Percentiles rank a stretch among this genome's conserved stretches.
Conservation (phyloP, 2,888 invertebrate genomes). For the Petrolisthes cinctipes region DNA sequence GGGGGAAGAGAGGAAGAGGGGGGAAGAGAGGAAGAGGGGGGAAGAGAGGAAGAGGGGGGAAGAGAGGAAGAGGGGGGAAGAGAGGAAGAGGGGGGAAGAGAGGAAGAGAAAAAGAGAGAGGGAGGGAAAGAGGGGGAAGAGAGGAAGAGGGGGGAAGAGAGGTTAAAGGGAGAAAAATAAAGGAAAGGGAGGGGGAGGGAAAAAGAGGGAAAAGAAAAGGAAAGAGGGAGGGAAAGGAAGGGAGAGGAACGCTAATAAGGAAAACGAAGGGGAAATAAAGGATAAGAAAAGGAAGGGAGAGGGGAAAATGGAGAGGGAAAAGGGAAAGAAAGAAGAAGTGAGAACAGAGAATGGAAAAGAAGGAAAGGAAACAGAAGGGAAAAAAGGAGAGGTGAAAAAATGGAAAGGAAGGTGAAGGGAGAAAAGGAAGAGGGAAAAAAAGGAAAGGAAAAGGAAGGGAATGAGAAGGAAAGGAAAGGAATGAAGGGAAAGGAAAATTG, state of each 20-base stretch:
- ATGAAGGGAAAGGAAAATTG: not conserved
- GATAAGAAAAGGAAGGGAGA: too few species aligned
- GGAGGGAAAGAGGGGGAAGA: too few species aligned
- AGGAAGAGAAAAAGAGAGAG: too few species aligned
- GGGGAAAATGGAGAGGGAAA: not conserved
- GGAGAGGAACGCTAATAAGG: not conserved
- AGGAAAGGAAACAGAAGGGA: not conserved
- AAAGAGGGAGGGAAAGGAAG: not conserved
- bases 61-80: too few species aligned
- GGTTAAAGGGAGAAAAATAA: too few species aligned
- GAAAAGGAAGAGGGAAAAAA: not conserved
- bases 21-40: too few species aligned
- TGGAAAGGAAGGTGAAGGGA: not conserved
- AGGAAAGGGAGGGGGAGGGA: not conserved
- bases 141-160: too few species aligned
- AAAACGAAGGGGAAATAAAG: too few species aligned
- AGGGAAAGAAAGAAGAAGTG: not conserved
- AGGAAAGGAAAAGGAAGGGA: not conserved
- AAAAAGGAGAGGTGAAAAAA: not conserved
- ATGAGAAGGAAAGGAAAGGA: too few species aligned
- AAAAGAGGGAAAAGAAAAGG: not conserved
- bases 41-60: too few species aligned
- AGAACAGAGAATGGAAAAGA: conserved; percentile 1
- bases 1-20: too few species aligned
- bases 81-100: too few species aligned